Evolutionary conservation across 1,140 invertebrate species (phyloP).

Genomic region (Heterodera schachtii): DNA sequence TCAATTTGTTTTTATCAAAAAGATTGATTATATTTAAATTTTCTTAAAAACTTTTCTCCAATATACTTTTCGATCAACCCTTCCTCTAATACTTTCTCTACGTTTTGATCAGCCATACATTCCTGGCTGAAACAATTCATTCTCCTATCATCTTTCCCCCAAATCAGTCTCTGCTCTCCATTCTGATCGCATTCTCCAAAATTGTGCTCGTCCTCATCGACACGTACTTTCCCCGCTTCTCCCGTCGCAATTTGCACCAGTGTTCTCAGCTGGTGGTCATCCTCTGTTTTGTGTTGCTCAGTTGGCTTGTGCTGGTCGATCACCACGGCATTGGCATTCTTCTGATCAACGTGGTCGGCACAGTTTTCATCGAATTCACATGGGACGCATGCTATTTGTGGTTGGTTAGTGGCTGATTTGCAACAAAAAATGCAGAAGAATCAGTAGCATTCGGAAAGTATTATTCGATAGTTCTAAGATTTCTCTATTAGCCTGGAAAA

Average conservation of each 20-base stretch:
- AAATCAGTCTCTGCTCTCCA: constrained; percentile 48
- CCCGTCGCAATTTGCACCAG: constrained; percentile 58
- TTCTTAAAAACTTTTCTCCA: no score
- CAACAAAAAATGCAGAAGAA: no score
- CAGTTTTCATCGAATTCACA: constrained; percentile 51
- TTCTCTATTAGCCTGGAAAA: no score
- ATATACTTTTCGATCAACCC: no score
- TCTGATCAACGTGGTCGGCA: constrained; percentile 59
- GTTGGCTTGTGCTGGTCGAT: constrained; percentile 45
- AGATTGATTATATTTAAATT: no score
- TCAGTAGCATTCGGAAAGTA: no score
- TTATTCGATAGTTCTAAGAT: no score
- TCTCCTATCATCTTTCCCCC: no score
- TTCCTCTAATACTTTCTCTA: no score
- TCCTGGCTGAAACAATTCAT: no score
- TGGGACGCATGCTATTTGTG: constrained; percentile 64
- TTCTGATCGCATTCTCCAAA: constrained; percentile 62
- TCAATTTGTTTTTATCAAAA: no score
- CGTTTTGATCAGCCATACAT: no score
- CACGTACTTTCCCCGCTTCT: constrained; percentile 50
- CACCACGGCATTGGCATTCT: constrained; percentile 58
- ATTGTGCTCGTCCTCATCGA: constrained; percentile 45
- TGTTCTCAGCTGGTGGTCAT: constrained; percentile 54
- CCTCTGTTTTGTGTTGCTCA: constrained; percentile 60
- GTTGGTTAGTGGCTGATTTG: constrained; percentile 11